Base-by-base conservation (phyloP, 2,113 vertebrate genomes). In the Emydura subglobosa region DNA sequence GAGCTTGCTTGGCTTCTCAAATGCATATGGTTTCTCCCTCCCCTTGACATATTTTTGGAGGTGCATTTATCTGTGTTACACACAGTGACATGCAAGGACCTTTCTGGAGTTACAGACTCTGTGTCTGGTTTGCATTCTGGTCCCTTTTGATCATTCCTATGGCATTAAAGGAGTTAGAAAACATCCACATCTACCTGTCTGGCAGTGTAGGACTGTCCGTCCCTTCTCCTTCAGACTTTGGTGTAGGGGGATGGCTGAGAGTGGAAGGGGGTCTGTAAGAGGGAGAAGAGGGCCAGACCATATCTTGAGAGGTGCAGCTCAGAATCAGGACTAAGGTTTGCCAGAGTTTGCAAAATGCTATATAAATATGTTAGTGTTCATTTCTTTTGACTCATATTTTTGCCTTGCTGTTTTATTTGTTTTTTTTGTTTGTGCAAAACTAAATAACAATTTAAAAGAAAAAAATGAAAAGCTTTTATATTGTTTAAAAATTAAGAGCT, bases 321-420 rank as follows among this genome's bases (percentile, higher is more conserved):
- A 76, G 96, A 93, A 94, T 86, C 93, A 89, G 87, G 93, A 83
- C 85, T 94, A 94, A 87, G 74, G 93, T 96, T 96, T 97, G 95
- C 96, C 92, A 87, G 87, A 95, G 96, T 93, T 27, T 65, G 94
- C 93, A 97, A 96, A 95, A 97, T 87, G 80, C 87, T 96, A 68
- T 95, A 92, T 92, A 95, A 96, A 96, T 97, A 95, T 85, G 95
- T 89, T 92, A 83, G 87, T 19, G 54, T 92, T 96, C 95, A 96
- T 96, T 96, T 96, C 94, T 88, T 97, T 97, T 97, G 95, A 96
- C 93, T 97, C 96, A 97, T 31, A 93, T 97, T 96, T 89, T 96
- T 97, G 95, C 93, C 92, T 95, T 85, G 65, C 94, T 96, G 94
- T 50, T 94, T 72, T 93, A 85, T 89, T 95, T 94, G 68, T 91